These are phyloP conservation scores for Magallana angulata DNA, from an alignment of 1,140 invertebrate species.

Conservation along the genomic window DNA sequence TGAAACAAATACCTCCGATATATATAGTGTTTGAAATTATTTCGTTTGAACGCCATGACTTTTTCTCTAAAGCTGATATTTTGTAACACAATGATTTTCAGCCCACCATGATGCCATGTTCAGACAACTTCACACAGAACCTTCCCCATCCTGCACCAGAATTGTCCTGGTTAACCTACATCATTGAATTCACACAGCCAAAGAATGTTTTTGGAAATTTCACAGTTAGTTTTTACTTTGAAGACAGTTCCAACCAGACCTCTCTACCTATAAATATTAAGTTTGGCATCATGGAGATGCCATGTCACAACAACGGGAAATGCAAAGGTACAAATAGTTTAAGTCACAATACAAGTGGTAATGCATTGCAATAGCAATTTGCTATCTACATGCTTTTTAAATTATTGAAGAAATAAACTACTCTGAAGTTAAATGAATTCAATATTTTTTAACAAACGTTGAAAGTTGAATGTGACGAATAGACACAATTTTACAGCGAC, in stretches of 20 bases:
- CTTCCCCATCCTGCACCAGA: slow-evolving; percentile 7
- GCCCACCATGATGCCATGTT: slow-evolving; percentile 45
- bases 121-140: not conserved
- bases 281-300: slow-evolving; percentile 57
- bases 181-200: slow-evolving; percentile 33
- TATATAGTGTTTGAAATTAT: too few species aligned
- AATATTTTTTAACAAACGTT: not conserved
- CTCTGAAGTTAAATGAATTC: not conserved
- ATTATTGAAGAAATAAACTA: not conserved
- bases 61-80: too few species aligned
- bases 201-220: slow-evolving; percentile 30
- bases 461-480: not conserved
- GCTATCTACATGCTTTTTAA: not conserved
- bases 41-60: too few species aligned
- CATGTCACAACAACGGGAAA: slow-evolving; percentile 54
- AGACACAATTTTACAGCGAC: not conserved
- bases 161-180: slow-evolving; percentile 42
- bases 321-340: slow-evolving; percentile 48
- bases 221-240: slow-evolving; percentile 39
- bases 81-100: not conserved
- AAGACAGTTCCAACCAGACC: slow-evolving; percentile 27
- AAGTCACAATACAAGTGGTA: not conserved
- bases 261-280: slow-evolving; percentile 47
- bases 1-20: too few species aligned
- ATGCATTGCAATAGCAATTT: not conserved